Percentiles rank a stretch among this genome's conserved stretches.
Evolutionary conservation across 2,797 vertebrate species (phyloP).

Genomic region (Picus viridis): DNA sequence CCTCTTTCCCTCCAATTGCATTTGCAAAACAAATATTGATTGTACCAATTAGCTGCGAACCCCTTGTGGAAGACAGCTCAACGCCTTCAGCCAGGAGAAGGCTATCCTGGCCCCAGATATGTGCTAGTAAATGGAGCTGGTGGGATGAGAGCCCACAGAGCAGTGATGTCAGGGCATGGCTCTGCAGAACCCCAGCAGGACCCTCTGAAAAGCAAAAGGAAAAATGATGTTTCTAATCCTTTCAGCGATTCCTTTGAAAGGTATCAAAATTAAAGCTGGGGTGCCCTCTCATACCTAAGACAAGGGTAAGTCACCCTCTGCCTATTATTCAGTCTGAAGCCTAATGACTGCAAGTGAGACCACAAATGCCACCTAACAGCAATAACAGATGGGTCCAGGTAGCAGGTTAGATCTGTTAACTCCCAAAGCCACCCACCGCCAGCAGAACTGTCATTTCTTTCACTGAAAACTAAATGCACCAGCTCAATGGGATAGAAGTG

Average conservation of each 20-base stretch:
- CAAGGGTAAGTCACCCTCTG: background rate
- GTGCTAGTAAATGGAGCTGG: background rate
- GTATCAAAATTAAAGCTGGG: background rate
- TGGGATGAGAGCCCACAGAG: background rate
- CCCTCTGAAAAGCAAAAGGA: background rate
- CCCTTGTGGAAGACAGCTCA: background rate
- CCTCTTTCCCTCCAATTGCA: conserved; percentile 58
- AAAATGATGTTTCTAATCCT: background rate
- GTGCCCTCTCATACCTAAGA: background rate
- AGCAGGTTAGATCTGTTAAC: background rate
- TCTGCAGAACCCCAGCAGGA: background rate
- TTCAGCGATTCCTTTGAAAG: background rate
- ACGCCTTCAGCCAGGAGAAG: background rate
- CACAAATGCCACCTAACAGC: background rate
- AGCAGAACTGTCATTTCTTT: background rate
- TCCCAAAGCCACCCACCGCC: background rate
- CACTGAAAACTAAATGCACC: background rate
- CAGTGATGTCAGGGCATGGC: background rate
- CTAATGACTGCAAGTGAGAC: background rate
- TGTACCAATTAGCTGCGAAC: conserved; percentile 59
- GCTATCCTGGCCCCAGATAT: background rate
- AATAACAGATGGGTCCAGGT: background rate
- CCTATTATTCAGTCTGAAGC: background rate
- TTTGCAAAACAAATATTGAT: conserved; percentile 69
- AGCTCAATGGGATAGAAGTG: fast-evolving